These are phyloP conservation scores for Masticophis lateralis DNA, from an alignment of 2,797 vertebrate species.

Conservation along the genomic window DNA sequence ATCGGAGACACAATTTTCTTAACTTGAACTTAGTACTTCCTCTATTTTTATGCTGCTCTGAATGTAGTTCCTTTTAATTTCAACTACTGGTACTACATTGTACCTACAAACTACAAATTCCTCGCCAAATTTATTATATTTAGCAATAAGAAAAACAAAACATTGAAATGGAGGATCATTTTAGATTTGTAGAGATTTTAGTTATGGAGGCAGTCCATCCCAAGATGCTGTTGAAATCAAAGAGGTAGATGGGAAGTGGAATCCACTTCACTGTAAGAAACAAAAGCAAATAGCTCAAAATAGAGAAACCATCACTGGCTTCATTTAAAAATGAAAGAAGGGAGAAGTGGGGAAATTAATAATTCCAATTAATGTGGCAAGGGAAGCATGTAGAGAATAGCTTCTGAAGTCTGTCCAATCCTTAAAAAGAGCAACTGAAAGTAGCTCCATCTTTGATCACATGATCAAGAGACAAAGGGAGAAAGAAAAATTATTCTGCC, in stretches of 20 bases:
- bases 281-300: background rate
- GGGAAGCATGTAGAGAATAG: background rate
- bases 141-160: background rate
- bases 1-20: background rate
- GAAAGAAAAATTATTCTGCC: background rate
- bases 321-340: background rate
- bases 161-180: background rate
- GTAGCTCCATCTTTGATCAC: background rate
- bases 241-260: background rate
- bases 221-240: background rate
- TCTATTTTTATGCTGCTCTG: background rate
- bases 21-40: background rate
- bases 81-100: background rate
- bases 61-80: background rate
- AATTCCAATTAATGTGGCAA: background rate
- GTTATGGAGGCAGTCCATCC: background rate
- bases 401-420: background rate
- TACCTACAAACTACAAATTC: background rate
- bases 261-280: background rate
- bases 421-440: background rate
- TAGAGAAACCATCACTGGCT: background rate
- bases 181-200: background rate
- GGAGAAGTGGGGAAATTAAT: background rate
- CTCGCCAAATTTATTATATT: background rate
- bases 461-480: background rate